Evolutionary conservation across 2,113 vertebrate species (phyloP), one percentile per base, ranked within the genome.

Genomic region (Pungitius pungitius): DNA sequence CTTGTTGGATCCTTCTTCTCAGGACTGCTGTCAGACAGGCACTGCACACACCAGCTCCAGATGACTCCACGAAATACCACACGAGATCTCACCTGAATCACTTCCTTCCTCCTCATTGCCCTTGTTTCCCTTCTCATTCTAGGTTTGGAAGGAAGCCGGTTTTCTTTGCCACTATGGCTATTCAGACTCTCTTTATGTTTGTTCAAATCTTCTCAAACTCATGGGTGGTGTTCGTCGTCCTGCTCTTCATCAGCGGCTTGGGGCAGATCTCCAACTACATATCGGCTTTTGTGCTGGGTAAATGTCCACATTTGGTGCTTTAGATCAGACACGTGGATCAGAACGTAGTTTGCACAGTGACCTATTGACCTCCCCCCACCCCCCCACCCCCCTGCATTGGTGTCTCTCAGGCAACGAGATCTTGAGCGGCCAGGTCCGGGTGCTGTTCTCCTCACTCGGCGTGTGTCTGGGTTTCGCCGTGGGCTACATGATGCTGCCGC

Each of bases 21-120:
- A 0, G 96, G 96, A 69, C 96, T 95, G 78, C 89, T 98, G 18
- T 96, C 96, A 84, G 96, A 98, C 95, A 96, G 93, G 96, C 97
- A 95, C 17, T 33, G 2, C 69, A 24, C 64, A 51, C 47, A 37
- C 8, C 3, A 35, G 1, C 9, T 75, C 27, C 13, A 5, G 30
- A 30, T 17, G 2, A 26, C 42, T 11, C 26, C 3, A 18, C 18
- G 30, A 8, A 1, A 26, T n/a, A n/a, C n/a, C 39, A 18, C 3
- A 15, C 5, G 30, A 30, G n/a, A n/a, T n/a, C n/a, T n/a, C 30
- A 30, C 6, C 3, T 30, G 3, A 5, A 30, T 30, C 30, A 30
- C 30, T 4, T 30, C 30, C 6, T 30, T 4, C 30, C 30, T 30
- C 30, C 3, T 5, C 6, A 0, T 30, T 30, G 30, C 3, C 6